Percentiles rank a stretch among this genome's conserved stretches.
phyloP scores from a whole-genome alignment of 2,888 invertebrate genomes.

The Eilema depressum region DNA sequence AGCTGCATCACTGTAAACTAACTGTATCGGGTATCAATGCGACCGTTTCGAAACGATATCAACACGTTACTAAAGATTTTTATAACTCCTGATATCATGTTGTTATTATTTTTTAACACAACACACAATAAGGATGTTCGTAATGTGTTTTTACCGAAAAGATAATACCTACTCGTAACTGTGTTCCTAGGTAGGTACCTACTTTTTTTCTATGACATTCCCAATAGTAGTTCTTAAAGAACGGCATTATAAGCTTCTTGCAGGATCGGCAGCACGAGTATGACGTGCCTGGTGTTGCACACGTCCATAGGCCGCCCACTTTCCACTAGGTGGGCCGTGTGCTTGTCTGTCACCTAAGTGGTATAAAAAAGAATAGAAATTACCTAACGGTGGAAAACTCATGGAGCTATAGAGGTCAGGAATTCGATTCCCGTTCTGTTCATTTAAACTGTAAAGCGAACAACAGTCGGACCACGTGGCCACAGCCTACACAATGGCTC shows the following conservation, averaged over 20 bases:
- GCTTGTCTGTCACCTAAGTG: no score
- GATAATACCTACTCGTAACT: neutral
- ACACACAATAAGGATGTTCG: neutral
- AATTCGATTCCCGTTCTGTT: neutral
- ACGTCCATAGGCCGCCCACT: no score
- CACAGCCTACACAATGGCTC: neutral
- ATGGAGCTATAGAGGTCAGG: neutral
- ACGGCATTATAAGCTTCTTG: no score
- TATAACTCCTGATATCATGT: slow-evolving; percentile 35
- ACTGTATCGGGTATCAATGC: neutral
- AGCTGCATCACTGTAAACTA: neutral
- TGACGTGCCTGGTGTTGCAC: no score
- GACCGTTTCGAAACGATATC: slow-evolving; percentile 19
- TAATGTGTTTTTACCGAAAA: neutral
- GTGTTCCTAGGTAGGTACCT: no score
- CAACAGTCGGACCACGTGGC: no score
- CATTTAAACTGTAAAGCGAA: neutral
- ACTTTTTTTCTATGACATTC: no score
- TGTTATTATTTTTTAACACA: slow-evolving; percentile 18
- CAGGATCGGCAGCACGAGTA: no score
- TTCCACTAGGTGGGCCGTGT: no score
- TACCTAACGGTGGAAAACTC: no score
- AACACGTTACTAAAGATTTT: slow-evolving; percentile 28
- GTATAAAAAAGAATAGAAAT: no score
- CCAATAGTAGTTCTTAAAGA: no score